phyloP scores from a whole-genome alignment of 2,888 invertebrate genomes.

The Nephrotoma appendiculata region DNA sequence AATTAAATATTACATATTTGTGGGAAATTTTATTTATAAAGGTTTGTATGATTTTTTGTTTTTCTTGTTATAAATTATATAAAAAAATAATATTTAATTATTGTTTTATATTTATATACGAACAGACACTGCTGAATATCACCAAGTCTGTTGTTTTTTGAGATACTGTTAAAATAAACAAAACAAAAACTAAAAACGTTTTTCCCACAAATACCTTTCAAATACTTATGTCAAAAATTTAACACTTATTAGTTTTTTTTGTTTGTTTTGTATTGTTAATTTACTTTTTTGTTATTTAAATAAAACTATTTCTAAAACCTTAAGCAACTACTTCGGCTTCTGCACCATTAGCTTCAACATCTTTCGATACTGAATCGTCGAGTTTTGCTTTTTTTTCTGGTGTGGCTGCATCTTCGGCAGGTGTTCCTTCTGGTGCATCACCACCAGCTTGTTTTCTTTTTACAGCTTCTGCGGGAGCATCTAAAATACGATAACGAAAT shows the following conservation, averaged over 20 bases:
- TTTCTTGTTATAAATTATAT: background rate
- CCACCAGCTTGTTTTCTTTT: slow-evolving; percentile 28
- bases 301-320: slow-evolving; percentile 14
- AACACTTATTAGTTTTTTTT: background rate
- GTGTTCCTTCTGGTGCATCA: slow-evolving; percentile 20
- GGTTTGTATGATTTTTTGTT: background rate
- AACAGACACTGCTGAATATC: slow-evolving; percentile 3
- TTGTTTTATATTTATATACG: background rate
- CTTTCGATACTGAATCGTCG: slow-evolving; percentile 29
- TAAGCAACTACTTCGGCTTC: slow-evolving; percentile 34
- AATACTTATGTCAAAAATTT: slow-evolving; percentile 4
- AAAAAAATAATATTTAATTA: background rate
- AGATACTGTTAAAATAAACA: background rate
- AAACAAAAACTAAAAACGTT: background rate
- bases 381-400: slow-evolving; percentile 33
- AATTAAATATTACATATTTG: background rate
- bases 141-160: slow-evolving; percentile 2
- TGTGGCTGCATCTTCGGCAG: slow-evolving; percentile 26
- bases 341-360: slow-evolving; percentile 29
- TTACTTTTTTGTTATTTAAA: slow-evolving; percentile 5
- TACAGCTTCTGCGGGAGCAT: slow-evolving; percentile 29
- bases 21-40: background rate
- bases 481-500: slow-evolving; percentile 3
- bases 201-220: slow-evolving; percentile 3
- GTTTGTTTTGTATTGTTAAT: slow-evolving; percentile 4